Percentiles rank a stretch among this genome's conserved stretches.
These are phyloP conservation scores for Clarias magur DNA, from an alignment of 2,113 vertebrate species.

Conservation along the genomic window DNA sequence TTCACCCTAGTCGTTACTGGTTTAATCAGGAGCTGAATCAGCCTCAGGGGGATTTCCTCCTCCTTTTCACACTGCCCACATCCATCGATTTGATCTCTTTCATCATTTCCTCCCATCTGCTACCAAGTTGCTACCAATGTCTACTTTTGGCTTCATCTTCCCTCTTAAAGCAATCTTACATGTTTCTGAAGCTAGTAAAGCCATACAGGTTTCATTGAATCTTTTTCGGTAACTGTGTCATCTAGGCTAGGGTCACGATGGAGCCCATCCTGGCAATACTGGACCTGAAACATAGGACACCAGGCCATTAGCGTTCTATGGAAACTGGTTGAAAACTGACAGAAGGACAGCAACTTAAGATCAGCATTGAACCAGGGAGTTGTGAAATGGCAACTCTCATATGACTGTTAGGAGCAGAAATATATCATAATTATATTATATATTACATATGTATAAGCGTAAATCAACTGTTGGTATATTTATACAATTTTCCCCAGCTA, in stretches of 20 bases:
- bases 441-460: neutral
- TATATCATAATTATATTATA: neutral
- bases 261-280: neutral
- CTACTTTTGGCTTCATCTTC: constrained; percentile 11
- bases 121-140: constrained; percentile 19
- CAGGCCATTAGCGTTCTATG: neutral
- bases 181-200: neutral
- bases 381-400: neutral
- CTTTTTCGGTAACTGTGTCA: neutral
- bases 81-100: constrained; percentile 55
- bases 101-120: constrained; percentile 42
- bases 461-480: neutral
- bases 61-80: constrained; percentile 57
- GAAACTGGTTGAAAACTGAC: neutral
- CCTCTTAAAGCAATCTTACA: neutral
- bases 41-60: constrained; percentile 59
- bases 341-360: neutral
- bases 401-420: neutral
- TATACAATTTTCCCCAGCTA: neutral
- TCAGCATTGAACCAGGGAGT: neutral
- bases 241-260: neutral
- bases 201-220: neutral
- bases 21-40: constrained; percentile 63
- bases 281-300: neutral
- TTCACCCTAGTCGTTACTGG: constrained; percentile 27